Evolutionary conservation across 2,113 vertebrate species (phyloP).

Genomic region (Grammomys surdaster): DNA sequence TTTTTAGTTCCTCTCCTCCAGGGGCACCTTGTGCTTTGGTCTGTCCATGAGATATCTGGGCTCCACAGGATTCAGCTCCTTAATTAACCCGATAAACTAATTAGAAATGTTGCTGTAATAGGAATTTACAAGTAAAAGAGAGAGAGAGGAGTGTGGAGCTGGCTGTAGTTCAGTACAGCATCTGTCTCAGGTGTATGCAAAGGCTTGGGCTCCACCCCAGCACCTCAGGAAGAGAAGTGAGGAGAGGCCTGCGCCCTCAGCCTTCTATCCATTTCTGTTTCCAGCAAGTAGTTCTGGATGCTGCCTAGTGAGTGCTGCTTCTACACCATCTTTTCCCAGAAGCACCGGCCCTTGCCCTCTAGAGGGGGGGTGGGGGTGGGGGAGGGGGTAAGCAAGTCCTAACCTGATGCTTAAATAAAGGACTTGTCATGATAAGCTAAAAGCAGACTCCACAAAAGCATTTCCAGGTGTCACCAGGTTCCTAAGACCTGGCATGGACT

Average conservation of each 20-base stretch:
- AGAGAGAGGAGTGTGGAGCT: too few species aligned
- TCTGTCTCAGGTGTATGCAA: too few species aligned
- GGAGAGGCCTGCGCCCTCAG: not conserved
- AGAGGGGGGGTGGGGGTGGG: rapidly evolving
- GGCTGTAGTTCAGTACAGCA: too few species aligned
- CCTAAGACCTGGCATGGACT: too few species aligned
- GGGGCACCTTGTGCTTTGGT: not conserved
- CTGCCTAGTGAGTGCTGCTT: not conserved
- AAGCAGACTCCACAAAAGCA: not conserved
- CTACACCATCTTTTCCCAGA: not conserved
- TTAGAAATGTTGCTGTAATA: not conserved
- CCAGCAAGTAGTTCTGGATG: not conserved
- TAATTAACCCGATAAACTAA: not conserved
- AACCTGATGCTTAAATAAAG: not conserved
- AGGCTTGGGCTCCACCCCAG: not conserved
- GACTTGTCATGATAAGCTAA: not conserved
- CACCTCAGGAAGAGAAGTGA: not conserved
- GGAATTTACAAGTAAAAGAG: not conserved
- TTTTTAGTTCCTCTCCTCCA: not conserved
- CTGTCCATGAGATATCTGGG: not conserved
- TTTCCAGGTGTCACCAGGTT: not conserved
- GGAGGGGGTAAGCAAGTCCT: not conserved
- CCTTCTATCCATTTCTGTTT: not conserved
- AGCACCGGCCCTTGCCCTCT: too few species aligned
- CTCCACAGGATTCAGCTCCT: not conserved